Evolutionary conservation across 2,888 invertebrate species (phyloP).

Genomic region (Heliconius sara): DNA sequence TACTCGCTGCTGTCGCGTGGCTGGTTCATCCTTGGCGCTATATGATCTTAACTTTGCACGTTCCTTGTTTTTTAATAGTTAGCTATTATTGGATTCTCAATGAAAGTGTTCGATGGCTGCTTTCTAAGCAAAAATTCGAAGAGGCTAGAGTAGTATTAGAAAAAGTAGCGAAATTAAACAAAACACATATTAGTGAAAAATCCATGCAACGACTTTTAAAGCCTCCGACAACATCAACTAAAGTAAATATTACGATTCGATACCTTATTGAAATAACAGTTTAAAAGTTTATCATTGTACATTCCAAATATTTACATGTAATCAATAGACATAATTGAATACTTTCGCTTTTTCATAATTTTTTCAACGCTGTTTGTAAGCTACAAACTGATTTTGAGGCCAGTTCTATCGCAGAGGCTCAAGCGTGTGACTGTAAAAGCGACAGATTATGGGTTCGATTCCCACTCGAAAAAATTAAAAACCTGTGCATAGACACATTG

Average conservation of each 20-base stretch:
- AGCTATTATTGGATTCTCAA: constrained; percentile 86
- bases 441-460: too few relatives aligned
- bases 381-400: too few relatives aligned
- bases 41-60: constrained; percentile 86
- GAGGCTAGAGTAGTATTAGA: constrained; percentile 85
- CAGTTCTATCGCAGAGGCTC: too few relatives aligned
- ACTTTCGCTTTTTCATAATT: too few relatives aligned
- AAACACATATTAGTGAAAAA: constrained; percentile 80
- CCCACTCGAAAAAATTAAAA: too few relatives aligned
- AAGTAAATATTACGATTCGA: constrained; percentile 3
- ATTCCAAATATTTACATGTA: too few relatives aligned
- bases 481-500: too few relatives aligned
- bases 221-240: constrained; percentile 58
- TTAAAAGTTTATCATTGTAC: too few relatives aligned
- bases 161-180: constrained; percentile 86
- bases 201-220: constrained; percentile 73
- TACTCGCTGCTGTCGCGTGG: constrained; percentile 88
- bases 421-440: too few relatives aligned
- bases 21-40: constrained; percentile 87
- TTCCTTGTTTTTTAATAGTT: constrained; percentile 87
- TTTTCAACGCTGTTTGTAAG: too few relatives aligned
- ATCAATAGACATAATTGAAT: too few relatives aligned
- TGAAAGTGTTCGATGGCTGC: constrained; percentile 91
- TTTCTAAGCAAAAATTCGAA: constrained; percentile 86
- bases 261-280: neutral